Percentiles rank a stretch among this genome's conserved stretches.
phyloP scores from a whole-genome alignment of 2,113 vertebrate species.

The Rhinolophus sinicus region DNA sequence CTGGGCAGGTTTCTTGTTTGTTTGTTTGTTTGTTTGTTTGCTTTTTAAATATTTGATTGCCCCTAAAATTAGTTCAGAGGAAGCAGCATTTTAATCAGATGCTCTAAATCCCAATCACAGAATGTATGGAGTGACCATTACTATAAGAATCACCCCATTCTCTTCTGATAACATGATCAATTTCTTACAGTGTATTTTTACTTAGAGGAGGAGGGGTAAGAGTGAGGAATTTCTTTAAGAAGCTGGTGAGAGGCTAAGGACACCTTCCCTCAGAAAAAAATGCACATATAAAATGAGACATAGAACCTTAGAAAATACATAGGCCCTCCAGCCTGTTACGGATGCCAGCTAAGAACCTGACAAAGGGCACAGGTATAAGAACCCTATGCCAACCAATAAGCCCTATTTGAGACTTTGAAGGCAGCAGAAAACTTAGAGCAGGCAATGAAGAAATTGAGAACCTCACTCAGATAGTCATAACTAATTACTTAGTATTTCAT shows the following conservation, averaged over 20 bases:
- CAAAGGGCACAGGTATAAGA: background rate
- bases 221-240: background rate
- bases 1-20: background rate
- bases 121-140: background rate
- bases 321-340: background rate
- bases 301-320: background rate
- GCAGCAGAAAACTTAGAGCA: background rate
- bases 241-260: background rate
- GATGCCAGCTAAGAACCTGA: background rate
- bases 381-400: background rate
- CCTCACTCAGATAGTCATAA: background rate
- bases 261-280: background rate
- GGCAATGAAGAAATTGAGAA: background rate
- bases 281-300: background rate
- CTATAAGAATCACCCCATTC: background rate
- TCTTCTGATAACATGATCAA: background rate
- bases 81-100: background rate
- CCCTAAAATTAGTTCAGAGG: conserved; percentile 32
- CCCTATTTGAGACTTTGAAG: background rate
- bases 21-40: too few species aligned
- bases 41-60: background rate
- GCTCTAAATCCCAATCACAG: background rate
- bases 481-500: background rate
- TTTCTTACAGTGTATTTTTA: background rate
- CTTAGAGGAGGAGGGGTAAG: background rate